A percentile compares a stretch with the other conserved stretches of the same genome.
Evolutionary conservation across 1,140 invertebrate species (phyloP).

Genomic region (Drosophila truncata): DNA sequence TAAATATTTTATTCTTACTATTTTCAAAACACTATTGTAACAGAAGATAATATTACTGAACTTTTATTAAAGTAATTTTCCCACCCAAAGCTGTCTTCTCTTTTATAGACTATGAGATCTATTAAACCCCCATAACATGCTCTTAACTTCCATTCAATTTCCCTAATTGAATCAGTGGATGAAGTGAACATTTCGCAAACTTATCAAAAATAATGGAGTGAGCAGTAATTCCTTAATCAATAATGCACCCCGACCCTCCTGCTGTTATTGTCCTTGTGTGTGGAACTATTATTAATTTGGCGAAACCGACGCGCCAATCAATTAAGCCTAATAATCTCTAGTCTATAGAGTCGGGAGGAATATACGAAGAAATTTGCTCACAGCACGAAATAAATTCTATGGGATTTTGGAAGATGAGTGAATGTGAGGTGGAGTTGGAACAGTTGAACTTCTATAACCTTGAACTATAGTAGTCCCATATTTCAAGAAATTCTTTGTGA

Average conservation of each 20-base stretch:
- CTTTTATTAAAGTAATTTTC: too few species aligned
- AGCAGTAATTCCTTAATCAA: slow-evolving; percentile 37
- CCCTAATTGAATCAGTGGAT: slow-evolving; percentile 27
- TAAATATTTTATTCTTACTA: too few species aligned
- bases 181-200: slow-evolving; percentile 6
- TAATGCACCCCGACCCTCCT: slow-evolving; percentile 7
- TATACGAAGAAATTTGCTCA: slow-evolving; percentile 27
- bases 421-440: neutral
- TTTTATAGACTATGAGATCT: neutral
- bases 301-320: slow-evolving; percentile 47
- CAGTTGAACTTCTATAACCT: neutral
- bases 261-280: slow-evolving; percentile 31
- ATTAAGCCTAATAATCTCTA: slow-evolving; percentile 61
- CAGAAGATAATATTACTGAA: neutral
- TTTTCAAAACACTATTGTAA: too few species aligned
- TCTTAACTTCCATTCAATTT: slow-evolving; percentile 31
- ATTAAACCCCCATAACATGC: slow-evolving; percentile 6
- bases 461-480: neutral
- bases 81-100: too few species aligned
- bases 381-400: slow-evolving; percentile 19
- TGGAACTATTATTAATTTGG: slow-evolving; percentile 44
- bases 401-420: neutral
- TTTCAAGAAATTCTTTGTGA: neutral
- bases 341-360: slow-evolving; percentile 7
- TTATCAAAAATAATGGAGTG: slow-evolving; percentile 9